phyloP scores from a whole-genome alignment of 2,888 invertebrate genomes.

The Molorchus minor region DNA sequence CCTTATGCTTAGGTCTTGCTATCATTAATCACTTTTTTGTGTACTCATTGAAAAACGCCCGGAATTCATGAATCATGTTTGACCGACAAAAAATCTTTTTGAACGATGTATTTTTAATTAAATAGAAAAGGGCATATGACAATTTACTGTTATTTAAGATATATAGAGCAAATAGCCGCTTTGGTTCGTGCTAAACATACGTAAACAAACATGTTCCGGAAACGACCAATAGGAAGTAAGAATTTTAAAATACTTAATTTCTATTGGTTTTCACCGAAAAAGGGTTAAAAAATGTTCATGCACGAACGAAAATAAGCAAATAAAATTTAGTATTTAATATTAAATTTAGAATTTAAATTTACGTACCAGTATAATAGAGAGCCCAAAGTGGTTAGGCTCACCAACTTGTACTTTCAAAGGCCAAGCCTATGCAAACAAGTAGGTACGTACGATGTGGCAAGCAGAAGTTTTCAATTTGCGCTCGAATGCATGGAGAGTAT shows the following conservation, averaged over 20 bases:
- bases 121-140: not conserved
- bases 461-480: constrained; percentile 8
- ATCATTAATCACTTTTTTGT: constrained; percentile 45
- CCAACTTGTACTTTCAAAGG: not conserved
- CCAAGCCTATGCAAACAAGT: not conserved
- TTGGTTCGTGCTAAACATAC: not conserved
- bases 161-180: not conserved
- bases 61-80: constrained; percentile 37
- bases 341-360: not conserved
- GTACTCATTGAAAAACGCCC: constrained; percentile 39
- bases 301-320: not conserved
- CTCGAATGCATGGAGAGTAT: constrained; percentile 1
- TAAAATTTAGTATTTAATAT: not conserved
- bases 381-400: not conserved
- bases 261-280: not conserved
- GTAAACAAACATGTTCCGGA: not conserved
- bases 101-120: constrained; percentile 3
- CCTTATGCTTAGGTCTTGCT: constrained; percentile 33
- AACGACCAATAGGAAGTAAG: no score
- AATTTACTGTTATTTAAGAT: not conserved
- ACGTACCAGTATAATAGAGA: not conserved
- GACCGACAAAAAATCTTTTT: constrained; percentile 12
- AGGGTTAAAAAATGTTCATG: not conserved
- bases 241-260: no score
- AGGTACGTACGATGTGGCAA: not conserved